Percentiles rank a stretch among this genome's conserved stretches.
These are phyloP conservation scores for Zophobas morio DNA, from an alignment of 1,140 invertebrate genomes.

Conservation along the genomic window DNA sequence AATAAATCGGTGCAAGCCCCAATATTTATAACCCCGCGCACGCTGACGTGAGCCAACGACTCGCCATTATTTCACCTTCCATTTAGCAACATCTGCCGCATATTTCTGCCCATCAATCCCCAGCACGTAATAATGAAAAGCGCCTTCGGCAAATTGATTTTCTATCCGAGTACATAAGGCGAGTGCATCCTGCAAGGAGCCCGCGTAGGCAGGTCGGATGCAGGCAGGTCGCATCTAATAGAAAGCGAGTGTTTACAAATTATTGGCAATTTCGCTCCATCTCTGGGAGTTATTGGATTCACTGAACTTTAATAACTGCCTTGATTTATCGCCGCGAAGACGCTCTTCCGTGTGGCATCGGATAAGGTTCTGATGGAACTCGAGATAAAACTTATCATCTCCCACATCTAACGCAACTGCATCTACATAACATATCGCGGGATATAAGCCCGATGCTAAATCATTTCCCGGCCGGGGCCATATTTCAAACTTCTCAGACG, in stretches of 20 bases:
- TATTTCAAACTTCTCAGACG: conserved; percentile 32
- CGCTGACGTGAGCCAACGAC: neutral
- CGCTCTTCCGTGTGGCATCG: conserved; percentile 42
- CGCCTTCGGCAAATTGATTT: conserved; percentile 8
- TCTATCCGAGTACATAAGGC: neutral
- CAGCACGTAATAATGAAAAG: conserved; percentile 11
- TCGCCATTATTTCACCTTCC: conserved; percentile 13
- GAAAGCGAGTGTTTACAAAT: conserved; percentile 46
- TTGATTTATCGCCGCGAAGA: conserved; percentile 38
- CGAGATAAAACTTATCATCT: conserved; percentile 36
- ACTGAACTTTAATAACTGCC: conserved; percentile 45
- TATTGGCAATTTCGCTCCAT: conserved; percentile 46
- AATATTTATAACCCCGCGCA: neutral
- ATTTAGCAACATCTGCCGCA: conserved; percentile 13
- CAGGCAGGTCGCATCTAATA: conserved; percentile 35
- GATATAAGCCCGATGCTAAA: conserved; percentile 18
- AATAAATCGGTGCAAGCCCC: neutral
- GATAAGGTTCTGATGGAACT: conserved; percentile 32
- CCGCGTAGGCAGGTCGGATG: neutral
- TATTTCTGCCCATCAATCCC: conserved; percentile 5
- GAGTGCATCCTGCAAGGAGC: neutral
- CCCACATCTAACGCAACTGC: conserved; percentile 17
- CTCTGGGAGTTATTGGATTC: conserved; percentile 41
- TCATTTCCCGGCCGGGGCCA: conserved; percentile 20
- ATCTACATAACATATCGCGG: conserved; percentile 33